Evolutionary conservation across 2,113 vertebrate species (phyloP).

Genomic region (Crocuta crocuta): DNA sequence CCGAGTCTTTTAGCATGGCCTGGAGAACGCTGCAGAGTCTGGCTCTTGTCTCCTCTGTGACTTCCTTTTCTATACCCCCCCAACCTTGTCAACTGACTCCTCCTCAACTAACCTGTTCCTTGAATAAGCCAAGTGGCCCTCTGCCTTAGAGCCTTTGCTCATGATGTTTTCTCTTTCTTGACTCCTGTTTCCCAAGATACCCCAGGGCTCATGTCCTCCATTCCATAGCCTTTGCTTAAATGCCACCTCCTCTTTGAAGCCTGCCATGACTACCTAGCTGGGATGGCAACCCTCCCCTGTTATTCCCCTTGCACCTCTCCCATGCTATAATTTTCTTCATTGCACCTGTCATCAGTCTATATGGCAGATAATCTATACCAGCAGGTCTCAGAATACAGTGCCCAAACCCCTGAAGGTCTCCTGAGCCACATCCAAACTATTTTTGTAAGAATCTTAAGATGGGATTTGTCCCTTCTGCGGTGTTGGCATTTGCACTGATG

Average conservation of each 20-base stretch:
- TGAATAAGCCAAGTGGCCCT: background rate
- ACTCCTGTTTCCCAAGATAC: background rate
- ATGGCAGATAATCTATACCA: too few species aligned
- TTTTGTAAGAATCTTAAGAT: background rate
- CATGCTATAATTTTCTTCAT: background rate
- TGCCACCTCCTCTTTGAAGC: background rate
- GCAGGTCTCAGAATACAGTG: background rate
- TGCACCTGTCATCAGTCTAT: background rate
- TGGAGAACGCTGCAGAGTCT: background rate
- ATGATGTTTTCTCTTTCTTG: background rate
- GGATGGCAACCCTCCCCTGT: fast-evolving
- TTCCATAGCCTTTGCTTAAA: background rate
- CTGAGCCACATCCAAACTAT: background rate
- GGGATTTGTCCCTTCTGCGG: background rate
- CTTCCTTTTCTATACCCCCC: background rate
- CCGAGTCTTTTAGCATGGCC: too few species aligned
- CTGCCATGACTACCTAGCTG: background rate
- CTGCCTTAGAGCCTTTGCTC: background rate
- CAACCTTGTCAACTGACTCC: too few species aligned
- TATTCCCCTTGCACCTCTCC: too few species aligned
- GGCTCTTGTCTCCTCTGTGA: background rate
- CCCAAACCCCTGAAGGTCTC: background rate
- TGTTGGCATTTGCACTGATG: background rate
- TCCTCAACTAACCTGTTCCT: background rate
- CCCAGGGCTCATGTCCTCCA: background rate